Base-by-base conservation (phyloP, 1,140 invertebrate genomes). In the Polypedilum vanderplanki region DNA sequence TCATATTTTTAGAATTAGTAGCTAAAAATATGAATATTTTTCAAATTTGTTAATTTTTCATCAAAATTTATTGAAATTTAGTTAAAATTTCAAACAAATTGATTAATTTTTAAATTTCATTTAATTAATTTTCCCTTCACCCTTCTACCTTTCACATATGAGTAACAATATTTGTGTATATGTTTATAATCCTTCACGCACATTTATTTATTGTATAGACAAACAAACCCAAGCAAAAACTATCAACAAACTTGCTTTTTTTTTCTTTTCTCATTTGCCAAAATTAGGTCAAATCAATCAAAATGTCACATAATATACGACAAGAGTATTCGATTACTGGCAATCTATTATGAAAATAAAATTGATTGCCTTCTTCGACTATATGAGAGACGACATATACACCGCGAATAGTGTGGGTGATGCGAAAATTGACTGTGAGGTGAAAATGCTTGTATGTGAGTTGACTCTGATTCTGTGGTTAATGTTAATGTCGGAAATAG, bases 201-300 rank as follows among this genome's bases (percentile, higher is more conserved):
- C 12, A 57, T 57, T 57, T 15, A 57, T 57, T 12, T 46, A 2
- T 33, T 33, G 24, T 33, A 5, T 33, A 33, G 24, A 33, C 24
- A 57, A 57, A 57, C 12, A 57, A 15, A n/a, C 46, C 12, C 46
- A n/a, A 18, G 18, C 18, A 33, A 22, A 18, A 70, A 70, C 9
- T 70, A 18, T 20, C 18, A 70, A 70, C 5, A 70, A 22, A 70
- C 17, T 22, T 70, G 17, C 17, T 70, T 5, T 18, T 3, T 33
- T 33, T 33, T n/a, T n/a, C n/a, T n/a, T n/a, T n/a, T n/a, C n/a
- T n/a, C n/a, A n/a, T n/a, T 33, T 33, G 24, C 24, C 17, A 18
- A 22, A 70, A 70, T 70, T 70, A 70, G 65, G 65, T 70, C 65
- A 22, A 70, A 70, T 70, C 65, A 70, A 70, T 70, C 65, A 70